Base-by-base conservation (phyloP, 2,888 invertebrate species). In the Drosophila tripunctata region DNA sequence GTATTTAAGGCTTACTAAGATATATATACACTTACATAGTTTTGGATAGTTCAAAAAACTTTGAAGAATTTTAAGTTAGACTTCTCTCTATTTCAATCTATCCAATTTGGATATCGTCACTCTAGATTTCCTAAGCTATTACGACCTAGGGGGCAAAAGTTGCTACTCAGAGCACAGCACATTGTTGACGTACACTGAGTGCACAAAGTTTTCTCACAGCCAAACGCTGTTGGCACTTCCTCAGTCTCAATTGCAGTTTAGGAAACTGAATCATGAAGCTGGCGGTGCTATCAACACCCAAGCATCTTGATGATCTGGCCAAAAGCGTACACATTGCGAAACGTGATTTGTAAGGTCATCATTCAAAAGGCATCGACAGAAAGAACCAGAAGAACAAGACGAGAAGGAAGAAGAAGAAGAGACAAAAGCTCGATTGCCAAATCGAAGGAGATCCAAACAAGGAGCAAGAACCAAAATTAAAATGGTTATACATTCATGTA, bases 321-420 rank as follows among this genome's bases (percentile, higher is more conserved):
- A 45, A 67, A n/a, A 67, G 58, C 65, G 60, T 43, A 69, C 64
- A 66, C 84, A 72, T 75, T 83, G 83, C 70, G 68, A 83, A 88
- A 87, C 89, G 89, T 89, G 90, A 89, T 89, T 89, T 89, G 89
- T 89, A 89, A 88, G 89, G 89, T 89, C 89, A 89, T 89, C 89
- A 89, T 87, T 88, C 80, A 88, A 78, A 73, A 88, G 87, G 87
- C 84, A 83, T 88, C 83, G 65, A 63, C 22, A 21, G 56, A 44
- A 65, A 54, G 57, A 64, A 33, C 19, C 15, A 43, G 7, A 10
- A 19, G 7, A n/a, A 19, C 19, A n/a, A 6, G 21, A 45, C 21
- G 7, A 30, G 19, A 14, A 14, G 12, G n/a, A 15, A 35, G 10
- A 3, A 15, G 27, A 27, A 24, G 10, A 6, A 50, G 6, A 36